phyloP scores from a whole-genome alignment of 2,113 vertebrate species.

The Amphiprion percula region DNA sequence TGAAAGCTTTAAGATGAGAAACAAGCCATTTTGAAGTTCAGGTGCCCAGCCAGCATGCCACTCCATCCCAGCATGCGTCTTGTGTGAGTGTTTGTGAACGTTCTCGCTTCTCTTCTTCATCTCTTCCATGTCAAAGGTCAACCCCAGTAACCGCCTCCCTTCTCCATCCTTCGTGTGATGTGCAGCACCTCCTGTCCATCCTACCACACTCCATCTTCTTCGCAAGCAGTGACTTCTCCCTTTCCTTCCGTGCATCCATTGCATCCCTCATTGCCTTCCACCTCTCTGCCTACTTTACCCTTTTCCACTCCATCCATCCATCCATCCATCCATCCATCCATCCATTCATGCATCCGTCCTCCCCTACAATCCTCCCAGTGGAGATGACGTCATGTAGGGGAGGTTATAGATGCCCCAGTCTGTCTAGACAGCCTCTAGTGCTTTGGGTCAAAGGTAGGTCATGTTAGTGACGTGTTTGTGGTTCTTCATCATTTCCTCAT shows the following conservation, averaged over 20 bases:
- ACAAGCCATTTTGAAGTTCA: constrained; percentile 19
- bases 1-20: background rate
- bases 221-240: constrained; percentile 54
- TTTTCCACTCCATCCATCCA: constrained; percentile 26
- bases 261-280: constrained; percentile 57
- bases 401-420: constrained; percentile 50
- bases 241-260: constrained; percentile 54
- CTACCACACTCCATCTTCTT: constrained; percentile 60
- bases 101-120: constrained; percentile 67
- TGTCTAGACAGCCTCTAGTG: constrained; percentile 58
- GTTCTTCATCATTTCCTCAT: background rate
- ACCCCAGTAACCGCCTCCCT: constrained; percentile 77
- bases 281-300: constrained; percentile 49
- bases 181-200: constrained; percentile 66
- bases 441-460: constrained; percentile 73
- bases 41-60: constrained; percentile 33
- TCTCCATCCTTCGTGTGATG: constrained; percentile 69
- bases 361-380: constrained; percentile 36
- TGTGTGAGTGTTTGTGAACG: constrained; percentile 71
- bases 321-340: constrained; percentile 46
- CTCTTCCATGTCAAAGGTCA: constrained; percentile 78
- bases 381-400: constrained; percentile 51
- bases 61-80: constrained; percentile 74
- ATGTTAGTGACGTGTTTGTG: background rate
- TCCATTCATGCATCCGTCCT: constrained; percentile 45